Evolutionary conservation across 2,113 vertebrate genomes (phyloP).

Genomic region (Chlorodrepanis virens): DNA sequence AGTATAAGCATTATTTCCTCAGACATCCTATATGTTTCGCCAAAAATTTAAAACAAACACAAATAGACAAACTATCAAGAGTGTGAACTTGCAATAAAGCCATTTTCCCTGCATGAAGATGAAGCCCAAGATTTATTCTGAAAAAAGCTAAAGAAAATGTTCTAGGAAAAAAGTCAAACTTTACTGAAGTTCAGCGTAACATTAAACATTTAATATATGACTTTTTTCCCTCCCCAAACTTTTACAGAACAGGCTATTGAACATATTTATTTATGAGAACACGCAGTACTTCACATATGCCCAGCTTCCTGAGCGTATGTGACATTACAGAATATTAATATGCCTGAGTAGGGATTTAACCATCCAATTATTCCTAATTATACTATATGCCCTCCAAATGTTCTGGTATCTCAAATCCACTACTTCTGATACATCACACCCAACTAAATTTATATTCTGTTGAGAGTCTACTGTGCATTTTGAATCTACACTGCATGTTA

Average conservation of each 20-base stretch:
- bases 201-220: background rate
- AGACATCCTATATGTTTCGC: background rate
- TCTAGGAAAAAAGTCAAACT: background rate
- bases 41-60: background rate
- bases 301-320: background rate
- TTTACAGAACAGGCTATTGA: background rate
- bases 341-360: background rate
- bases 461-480: background rate
- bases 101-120: background rate
- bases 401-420: background rate
- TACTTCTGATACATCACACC: background rate
- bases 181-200: background rate
- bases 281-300: conserved; percentile 22
- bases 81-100: background rate
- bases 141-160: background rate
- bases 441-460: background rate
- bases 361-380: background rate
- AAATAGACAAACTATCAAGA: background rate
- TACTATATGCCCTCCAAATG: background rate
- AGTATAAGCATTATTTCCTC: background rate
- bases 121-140: background rate
- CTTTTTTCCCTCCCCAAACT: background rate
- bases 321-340: background rate
- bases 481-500: background rate
- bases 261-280: conserved; percentile 31